Evolutionary conservation across 2,113 vertebrate species (phyloP).

Genomic region (Petrocephalus zakoni): DNA sequence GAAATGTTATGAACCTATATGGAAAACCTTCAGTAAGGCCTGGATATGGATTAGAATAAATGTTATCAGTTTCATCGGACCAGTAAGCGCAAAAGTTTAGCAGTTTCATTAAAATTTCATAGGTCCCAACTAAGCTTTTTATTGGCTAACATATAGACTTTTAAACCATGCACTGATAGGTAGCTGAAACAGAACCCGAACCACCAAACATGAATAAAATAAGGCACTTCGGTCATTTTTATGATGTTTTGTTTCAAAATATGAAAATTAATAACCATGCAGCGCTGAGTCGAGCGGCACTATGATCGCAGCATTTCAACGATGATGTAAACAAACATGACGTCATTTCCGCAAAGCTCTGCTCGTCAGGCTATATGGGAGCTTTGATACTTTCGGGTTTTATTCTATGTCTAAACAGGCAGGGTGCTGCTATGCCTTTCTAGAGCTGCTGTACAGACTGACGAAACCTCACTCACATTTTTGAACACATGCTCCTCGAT

Average conservation of each 20-base stretch:
- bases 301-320: background rate
- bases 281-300: background rate
- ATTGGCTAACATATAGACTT: background rate
- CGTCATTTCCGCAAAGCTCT: slow-evolving; percentile 32
- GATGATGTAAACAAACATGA: slow-evolving; percentile 24
- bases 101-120: background rate
- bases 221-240: background rate
- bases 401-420: background rate
- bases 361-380: background rate
- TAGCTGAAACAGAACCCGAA: background rate
- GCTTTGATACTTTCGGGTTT: background rate
- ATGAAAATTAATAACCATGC: background rate
- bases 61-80: background rate
- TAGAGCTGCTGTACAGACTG: background rate
- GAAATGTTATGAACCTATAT: background rate
- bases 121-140: background rate
- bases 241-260: background rate
- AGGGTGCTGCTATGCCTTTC: background rate
- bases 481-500: slow-evolving; percentile 39
- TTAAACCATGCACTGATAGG: background rate
- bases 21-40: background rate
- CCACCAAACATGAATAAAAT: background rate
- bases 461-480: background rate
- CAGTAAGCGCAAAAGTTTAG: background rate
- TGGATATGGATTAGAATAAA: background rate